Evolutionary conservation across 2,113 vertebrate species (phyloP), one percentile per base, ranked within the genome.

Genomic region (Elaphurus davidianus): DNA sequence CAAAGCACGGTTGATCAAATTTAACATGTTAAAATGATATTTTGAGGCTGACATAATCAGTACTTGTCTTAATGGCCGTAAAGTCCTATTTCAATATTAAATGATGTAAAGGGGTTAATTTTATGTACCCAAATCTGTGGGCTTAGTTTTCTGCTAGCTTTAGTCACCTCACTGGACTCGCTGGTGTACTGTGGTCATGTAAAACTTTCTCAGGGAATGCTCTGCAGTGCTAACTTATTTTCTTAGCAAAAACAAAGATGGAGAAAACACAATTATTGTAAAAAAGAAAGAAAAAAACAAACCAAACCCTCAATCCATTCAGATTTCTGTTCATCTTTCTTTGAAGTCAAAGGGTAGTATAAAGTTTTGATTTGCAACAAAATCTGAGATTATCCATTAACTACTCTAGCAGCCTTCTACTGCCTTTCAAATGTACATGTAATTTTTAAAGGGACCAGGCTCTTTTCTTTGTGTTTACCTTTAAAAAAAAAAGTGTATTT

Each of bases 371-470:
- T 97, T 96, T 96, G 87, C 83, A 94, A 11, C 94, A 91, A 81
- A 97, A 94, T 83, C 89, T 90, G 81, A 94, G 95, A 92, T 98
- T 98, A 98, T 87, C 85, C 90, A 98, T 98, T 98, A 98, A 98
- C 98, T 50, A 71, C 59, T 36, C 60, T 36, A 55, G 40, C 91
- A 97, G 57, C 30, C 95, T 55, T 90, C 91, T 91, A 17, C 52
- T 93, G 60, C 28, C 83, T 96, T 83, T 81, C 87, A 64, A 16
- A 85, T 13, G 10, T 28, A 76, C 59, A 12, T 96, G 33, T 71
- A 1, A 23, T 85, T 96, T 94, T 98, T 96, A 98, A 97, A 98
- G 98, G 86, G 45, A 16, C 82, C 94, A 79, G 52, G n/a, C 52
- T 86, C 28, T 88, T 86, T 96, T 90, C 88, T 94, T 94, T 87